Evolutionary conservation across 2,797 vertebrate genomes (phyloP).

Genomic region (Pipistrellus pygmaeus): DNA sequence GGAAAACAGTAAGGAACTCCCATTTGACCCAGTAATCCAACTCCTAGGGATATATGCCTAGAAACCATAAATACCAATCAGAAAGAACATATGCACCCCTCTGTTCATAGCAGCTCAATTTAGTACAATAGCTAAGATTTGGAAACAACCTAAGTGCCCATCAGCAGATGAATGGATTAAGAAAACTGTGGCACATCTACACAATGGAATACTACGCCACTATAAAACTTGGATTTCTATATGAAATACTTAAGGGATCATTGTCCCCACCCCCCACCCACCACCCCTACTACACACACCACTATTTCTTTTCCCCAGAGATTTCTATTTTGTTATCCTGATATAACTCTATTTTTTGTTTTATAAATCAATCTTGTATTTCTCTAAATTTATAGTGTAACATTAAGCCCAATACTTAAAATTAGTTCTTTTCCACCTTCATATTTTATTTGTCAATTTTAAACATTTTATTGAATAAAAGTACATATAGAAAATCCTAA

Average conservation of each 20-base stretch:
- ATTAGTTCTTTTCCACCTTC: not conserved
- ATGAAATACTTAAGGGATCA: not conserved
- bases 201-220: not conserved
- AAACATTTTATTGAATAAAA: slow-evolving; percentile 20
- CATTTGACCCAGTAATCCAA: too few relatives aligned
- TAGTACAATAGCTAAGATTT: too few relatives aligned
- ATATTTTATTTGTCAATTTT: not conserved
- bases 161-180: too few relatives aligned
- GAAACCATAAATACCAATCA: too few relatives aligned
- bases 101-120: too few relatives aligned
- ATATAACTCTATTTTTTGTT: not conserved
- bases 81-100: too few relatives aligned
- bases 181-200: not conserved
- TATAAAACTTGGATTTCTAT: not conserved
- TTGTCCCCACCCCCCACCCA: too few relatives aligned
- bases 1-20: too few relatives aligned
- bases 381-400: not conserved
- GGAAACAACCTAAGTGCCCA: too few relatives aligned
- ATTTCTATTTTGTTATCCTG: not conserved
- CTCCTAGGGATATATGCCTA: too few relatives aligned
- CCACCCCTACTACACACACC: not conserved
- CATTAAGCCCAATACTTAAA: not conserved
- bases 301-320: not conserved
- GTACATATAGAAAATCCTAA: not conserved
- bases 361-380: not conserved